Base-by-base conservation (phyloP, 1,140 invertebrate species). In the Chrysopa pallens region DNA sequence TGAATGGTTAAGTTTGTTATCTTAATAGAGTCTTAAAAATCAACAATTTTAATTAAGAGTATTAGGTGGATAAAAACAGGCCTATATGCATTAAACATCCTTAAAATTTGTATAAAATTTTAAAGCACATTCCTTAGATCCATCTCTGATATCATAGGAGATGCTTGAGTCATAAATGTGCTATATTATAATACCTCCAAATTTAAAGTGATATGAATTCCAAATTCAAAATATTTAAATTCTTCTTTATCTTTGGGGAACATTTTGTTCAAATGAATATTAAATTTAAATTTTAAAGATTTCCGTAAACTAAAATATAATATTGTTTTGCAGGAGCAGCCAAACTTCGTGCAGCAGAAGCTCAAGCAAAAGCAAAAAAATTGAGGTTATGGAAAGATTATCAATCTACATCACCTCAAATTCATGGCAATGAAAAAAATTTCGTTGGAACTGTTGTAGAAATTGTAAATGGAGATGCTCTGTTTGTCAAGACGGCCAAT, bases 391-490 rank as follows among this genome's bases (percentile, higher is more conserved):
- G 93, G 93, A 86, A 87, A 48, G 83, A 94, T 54, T 89, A 78
- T 58, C 62, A 73, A 55, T 67, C 77, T 50, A 66, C 69, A 27
- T 67, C 72, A 0, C 76, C 73, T 1, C 67, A 76, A 45, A 73
- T 82, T 38, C 68, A 75, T 14, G 72, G 75, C 7, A 87, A 86
- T 58, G 82, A 86, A 48, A 85, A 84, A 53, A 83, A 90, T 51
- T 91, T 90, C 53, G 70, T 66, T 33, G 91, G 78, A 12, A 85
- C 77, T 38, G 90, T 96, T 0, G 64, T 90, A 13, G 96, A 99
- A 68, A 78, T 98, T 43, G 76, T 92, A 0, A 94, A 89, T 58
- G 94, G 86, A 5, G 96, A 99, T 70, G 81, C 87, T 1, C 60
- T 99, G 6, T 74, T 85, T 35, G 74, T 98, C 0, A 90, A 90